A percentile compares a stretch with the other conserved stretches of the same genome.
Conservation (phyloP, 2,113 vertebrate genomes). For the Strix aluco region DNA sequence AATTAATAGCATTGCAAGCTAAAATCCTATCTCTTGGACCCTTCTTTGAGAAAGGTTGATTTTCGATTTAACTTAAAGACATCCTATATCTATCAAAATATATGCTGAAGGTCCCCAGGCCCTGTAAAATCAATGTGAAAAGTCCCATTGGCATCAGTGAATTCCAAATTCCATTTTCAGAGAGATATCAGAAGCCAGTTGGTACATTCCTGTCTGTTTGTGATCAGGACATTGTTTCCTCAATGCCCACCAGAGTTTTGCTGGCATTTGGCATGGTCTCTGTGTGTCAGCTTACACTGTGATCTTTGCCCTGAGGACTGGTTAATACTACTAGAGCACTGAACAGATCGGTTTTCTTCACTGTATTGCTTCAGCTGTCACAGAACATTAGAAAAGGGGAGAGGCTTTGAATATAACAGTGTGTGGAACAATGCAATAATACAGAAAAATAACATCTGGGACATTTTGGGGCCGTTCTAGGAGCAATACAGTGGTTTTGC, state of each 20-base stretch:
- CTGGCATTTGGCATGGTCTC: neutral
- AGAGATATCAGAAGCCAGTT: neutral
- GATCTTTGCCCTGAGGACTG: neutral
- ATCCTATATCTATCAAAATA: neutral
- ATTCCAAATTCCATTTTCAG: neutral
- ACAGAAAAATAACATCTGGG: neutral
- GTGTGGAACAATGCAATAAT: neutral
- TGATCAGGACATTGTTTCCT: neutral
- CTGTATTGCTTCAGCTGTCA: neutral
- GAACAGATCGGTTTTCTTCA: neutral
- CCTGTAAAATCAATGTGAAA: neutral
- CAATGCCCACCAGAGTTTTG: neutral
- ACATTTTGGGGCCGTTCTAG: conserved; percentile 64
- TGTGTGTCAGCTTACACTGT: neutral
- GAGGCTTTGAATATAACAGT: neutral
- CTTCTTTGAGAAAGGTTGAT: neutral
- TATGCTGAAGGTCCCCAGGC: neutral
- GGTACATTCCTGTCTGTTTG: neutral
- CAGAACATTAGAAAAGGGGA: neutral
- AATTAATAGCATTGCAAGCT: neutral
- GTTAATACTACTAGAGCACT: neutral
- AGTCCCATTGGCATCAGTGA: neutral
- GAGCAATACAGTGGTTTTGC: conserved; percentile 84
- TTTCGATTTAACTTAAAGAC: neutral
- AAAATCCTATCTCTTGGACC: neutral